A percentile compares a stretch with the other conserved stretches of the same genome.
Evolutionary conservation across 2,113 vertebrate species (phyloP).

Genomic region (Forbesichthys papilliferus): DNA sequence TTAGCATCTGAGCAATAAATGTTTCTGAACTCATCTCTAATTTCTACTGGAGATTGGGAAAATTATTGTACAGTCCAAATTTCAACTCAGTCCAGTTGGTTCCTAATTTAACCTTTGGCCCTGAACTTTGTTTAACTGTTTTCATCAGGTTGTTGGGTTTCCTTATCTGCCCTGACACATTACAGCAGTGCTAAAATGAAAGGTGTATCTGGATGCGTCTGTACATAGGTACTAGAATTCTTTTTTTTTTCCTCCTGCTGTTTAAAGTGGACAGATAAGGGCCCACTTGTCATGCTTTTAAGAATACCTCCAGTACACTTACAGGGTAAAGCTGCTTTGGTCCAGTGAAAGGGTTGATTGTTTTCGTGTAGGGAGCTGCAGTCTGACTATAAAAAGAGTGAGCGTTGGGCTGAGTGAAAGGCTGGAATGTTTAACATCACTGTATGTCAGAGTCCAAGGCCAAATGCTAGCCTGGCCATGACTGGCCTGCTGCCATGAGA

Average conservation of each 20-base stretch:
- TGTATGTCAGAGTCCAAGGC: constrained; percentile 58
- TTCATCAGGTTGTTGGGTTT: constrained; percentile 39
- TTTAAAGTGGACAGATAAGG: constrained; percentile 56
- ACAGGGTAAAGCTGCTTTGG: constrained; percentile 20
- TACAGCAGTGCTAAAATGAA: not conserved
- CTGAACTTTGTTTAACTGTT: constrained; percentile 30
- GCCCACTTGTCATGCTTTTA: constrained; percentile 48
- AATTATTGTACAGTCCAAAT: not conserved
- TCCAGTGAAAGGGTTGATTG: constrained; percentile 63
- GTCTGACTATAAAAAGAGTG: constrained; percentile 32
- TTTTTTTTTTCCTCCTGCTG: constrained; percentile 24
- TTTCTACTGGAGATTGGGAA: not conserved
- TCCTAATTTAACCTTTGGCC: constrained; percentile 31
- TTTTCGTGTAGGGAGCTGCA: constrained; percentile 52
- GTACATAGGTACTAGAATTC: constrained; percentile 7
- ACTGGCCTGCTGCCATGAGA: constrained; percentile 43
- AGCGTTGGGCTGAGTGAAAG: constrained; percentile 37
- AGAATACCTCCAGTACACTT: constrained; percentile 35
- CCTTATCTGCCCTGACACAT: constrained; percentile 33
- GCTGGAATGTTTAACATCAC: constrained; percentile 66
- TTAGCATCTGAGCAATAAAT: too few species aligned
- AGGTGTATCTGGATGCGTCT: not conserved
- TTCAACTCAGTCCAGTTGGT: constrained; percentile 21
- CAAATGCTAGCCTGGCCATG: constrained; percentile 54
- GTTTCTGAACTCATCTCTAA: not conserved